A percentile compares a stretch with the other conserved stretches of the same genome.
Conservation (phyloP, 2,113 vertebrate genomes). For the Embiotoca jacksoni region DNA sequence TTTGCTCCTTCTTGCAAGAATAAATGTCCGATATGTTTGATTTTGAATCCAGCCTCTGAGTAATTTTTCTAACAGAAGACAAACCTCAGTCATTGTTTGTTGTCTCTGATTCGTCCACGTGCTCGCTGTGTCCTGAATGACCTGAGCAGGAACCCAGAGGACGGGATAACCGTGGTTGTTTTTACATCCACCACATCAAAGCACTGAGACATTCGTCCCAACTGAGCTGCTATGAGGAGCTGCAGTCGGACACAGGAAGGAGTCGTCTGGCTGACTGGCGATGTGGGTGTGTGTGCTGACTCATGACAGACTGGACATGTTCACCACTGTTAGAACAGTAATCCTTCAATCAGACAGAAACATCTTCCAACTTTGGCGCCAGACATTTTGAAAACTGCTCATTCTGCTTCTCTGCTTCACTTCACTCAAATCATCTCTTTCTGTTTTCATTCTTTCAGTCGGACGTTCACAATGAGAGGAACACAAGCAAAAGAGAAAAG, state of each 20-base stretch:
- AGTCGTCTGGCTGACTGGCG: conserved; percentile 23
- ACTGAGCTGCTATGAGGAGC: conserved; percentile 7
- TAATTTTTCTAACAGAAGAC: no score
- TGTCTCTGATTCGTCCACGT: no score
- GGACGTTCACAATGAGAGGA: not conserved
- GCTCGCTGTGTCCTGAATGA: no score
- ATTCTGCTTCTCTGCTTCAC: conserved; percentile 54
- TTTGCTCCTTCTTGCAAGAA: no score
- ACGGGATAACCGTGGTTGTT: not conserved
- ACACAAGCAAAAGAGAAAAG: not conserved
- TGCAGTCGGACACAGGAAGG: not conserved
- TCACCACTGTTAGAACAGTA: not conserved
- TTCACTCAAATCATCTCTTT: conserved; percentile 41
- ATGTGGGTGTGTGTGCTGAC: conserved; percentile 8
- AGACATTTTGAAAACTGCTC: conserved; percentile 53
- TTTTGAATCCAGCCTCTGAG: no score
- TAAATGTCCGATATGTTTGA: no score
- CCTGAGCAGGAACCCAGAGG: conserved; percentile 10
- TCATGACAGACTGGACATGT: no score
- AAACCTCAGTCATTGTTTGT: no score
- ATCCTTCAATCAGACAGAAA: conserved; percentile 31
- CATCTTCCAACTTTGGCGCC: conserved; percentile 34
- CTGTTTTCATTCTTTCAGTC: conserved; percentile 19
- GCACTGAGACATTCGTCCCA: not conserved
- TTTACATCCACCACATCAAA: conserved; percentile 3